Percentiles rank a stretch among this genome's conserved stretches.
Evolutionary conservation across 2,797 vertebrate species (phyloP).

Genomic region (Gymnopithys bicolor): DNA sequence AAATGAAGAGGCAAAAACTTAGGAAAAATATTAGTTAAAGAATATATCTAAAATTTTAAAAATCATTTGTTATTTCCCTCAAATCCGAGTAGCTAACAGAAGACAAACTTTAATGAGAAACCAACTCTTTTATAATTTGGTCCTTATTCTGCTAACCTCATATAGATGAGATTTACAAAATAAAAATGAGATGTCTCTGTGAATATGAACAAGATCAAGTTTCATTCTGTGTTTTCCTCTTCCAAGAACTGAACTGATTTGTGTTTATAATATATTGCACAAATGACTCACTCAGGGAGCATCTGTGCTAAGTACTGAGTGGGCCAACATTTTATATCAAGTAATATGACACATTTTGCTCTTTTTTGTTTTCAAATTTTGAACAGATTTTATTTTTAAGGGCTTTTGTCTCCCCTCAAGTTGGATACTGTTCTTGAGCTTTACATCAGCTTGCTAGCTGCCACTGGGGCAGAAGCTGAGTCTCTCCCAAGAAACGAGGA

Average conservation of each 20-base stretch:
- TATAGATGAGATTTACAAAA: neutral
- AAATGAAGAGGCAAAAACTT: neutral
- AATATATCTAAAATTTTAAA: neutral
- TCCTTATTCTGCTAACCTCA: neutral
- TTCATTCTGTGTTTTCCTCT: neutral
- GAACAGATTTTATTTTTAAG: neutral
- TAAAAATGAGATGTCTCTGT: neutral
- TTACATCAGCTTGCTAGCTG: neutral
- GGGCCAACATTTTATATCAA: conserved; percentile 37
- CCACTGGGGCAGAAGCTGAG: neutral
- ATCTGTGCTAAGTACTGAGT: conserved; percentile 49
- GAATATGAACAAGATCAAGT: neutral
- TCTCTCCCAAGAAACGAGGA: neutral
- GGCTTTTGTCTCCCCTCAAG: neutral
- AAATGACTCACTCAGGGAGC: conserved; percentile 47
- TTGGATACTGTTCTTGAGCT: neutral
- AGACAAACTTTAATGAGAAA: neutral
- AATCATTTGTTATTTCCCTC: neutral
- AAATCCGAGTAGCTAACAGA: neutral
- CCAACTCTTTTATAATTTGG: neutral
- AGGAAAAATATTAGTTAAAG: neutral
- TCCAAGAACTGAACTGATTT: conserved; percentile 16
- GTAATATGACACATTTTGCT: conserved; percentile 44
- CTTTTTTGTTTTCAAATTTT: conserved; percentile 50
- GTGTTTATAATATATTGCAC: conserved; percentile 13